Percentiles rank a stretch among this genome's conserved stretches.
Conservation (phyloP, 1,140 invertebrate species). For the Whitmania pigra region DNA sequence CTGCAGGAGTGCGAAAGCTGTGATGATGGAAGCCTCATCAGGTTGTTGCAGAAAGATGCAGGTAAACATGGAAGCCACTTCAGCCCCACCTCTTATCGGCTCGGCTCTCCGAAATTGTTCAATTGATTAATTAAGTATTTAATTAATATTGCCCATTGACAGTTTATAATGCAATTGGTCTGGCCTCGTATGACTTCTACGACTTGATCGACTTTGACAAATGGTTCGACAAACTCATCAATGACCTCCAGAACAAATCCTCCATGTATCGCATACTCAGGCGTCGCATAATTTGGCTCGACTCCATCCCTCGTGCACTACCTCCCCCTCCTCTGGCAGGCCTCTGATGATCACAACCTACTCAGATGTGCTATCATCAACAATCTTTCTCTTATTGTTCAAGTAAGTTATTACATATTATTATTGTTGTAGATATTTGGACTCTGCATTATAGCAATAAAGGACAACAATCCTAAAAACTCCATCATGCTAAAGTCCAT, state of each 20-base stretch:
- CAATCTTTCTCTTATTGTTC: conserved; percentile 64
- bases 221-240: conserved; percentile 71
- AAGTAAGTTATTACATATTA: conserved; percentile 43
- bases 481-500: not conserved
- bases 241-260: conserved; percentile 66
- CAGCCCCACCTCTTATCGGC: not conserved
- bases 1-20: conserved; percentile 52
- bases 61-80: conserved; percentile 28
- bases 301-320: conserved; percentile 58
- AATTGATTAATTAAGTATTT: not conserved
- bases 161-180: conserved; percentile 78
- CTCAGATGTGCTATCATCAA: conserved; percentile 77
- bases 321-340: conserved; percentile 71
- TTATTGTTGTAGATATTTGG: not conserved
- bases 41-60: conserved; percentile 75
- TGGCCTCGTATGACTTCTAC: conserved; percentile 78
- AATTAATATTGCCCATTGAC: conserved; percentile 25
- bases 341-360: conserved; percentile 76
- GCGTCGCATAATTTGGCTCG: conserved; percentile 71
- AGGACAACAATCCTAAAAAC: not conserved
- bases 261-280: conserved; percentile 68
- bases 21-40: conserved; percentile 56
- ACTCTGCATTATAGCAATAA: too few species aligned
- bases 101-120: not conserved
- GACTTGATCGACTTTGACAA: conserved; percentile 85